Base-by-base conservation (phyloP, 1,140 invertebrate genomes). In the Trichonephila clavata region DNA sequence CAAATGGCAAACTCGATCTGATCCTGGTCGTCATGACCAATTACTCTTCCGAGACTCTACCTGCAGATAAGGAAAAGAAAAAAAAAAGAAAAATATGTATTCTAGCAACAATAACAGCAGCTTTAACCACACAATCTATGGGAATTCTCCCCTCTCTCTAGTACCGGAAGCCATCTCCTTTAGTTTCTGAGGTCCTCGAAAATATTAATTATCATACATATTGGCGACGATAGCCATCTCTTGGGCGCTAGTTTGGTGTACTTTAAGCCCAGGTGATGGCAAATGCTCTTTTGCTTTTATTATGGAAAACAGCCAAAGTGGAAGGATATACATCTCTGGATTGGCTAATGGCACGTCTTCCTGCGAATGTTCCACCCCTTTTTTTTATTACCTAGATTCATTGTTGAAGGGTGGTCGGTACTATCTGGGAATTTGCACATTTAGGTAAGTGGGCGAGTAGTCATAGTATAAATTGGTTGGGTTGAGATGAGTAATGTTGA, bases 141-240 rank as follows among this genome's bases (percentile, higher is more conserved):
- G 83, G 83, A 60, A 18, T 7, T 27, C 13, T 43, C 24, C 24
- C 71, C 24, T 16, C 63, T 39, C 21, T 71, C 88, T 21, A 50
- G 32, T 32, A 92, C 90, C 90, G 90, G 90, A 92, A 92, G 43
- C 88, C 43, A 32, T 27, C 32, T 77, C 83, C 83, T 84, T 24
- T 60, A 21, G 18, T 80, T 60, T 39, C 50, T 50, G 32, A 24
- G 18, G 80, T 84, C 20, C 39, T 18, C 50, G 60, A 43, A 32
- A 83, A 92, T 92, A 92, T 92, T 92, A 92, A 92, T 92, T 92
- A 92, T 50, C 90, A 92, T 92, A 65, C 90, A 63, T 84, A 92
- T 92, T 84, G 90, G 80, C 50, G 8, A 77, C 61, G 90, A 92
- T 92, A 92, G 65, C 60, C 50, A 92, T 92, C 90, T 50, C 10